These are phyloP conservation scores for Drosophila prolongata DNA, from an alignment of 2,888 invertebrate species.

Conservation along the genomic window DNA sequence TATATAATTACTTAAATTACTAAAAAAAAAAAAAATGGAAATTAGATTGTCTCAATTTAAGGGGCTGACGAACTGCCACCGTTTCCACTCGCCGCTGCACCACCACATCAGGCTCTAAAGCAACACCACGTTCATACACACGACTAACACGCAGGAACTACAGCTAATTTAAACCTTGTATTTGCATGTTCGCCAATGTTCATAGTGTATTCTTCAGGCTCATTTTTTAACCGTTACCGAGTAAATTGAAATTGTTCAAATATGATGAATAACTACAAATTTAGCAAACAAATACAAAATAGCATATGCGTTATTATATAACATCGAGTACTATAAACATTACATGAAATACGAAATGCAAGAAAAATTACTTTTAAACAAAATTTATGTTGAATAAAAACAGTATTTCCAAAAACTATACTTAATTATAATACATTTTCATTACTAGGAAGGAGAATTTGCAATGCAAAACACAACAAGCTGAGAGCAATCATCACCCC, in stretches of 20 bases:
- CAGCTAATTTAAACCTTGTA: slow-evolving; percentile 57
- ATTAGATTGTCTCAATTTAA: slow-evolving; percentile 68
- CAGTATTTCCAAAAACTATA: slow-evolving; percentile 76
- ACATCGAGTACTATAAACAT: slow-evolving; percentile 70
- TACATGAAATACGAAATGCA: slow-evolving; percentile 70
- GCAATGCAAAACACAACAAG: too few species aligned
- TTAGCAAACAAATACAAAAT: slow-evolving; percentile 60
- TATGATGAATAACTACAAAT: slow-evolving; percentile 55
- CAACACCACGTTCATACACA: slow-evolving; percentile 17
- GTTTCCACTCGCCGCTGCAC: slow-evolving; percentile 45
- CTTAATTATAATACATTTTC: not conserved
- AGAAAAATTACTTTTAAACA: slow-evolving; percentile 75
- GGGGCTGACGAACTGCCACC: slow-evolving; percentile 25
- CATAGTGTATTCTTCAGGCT: slow-evolving; percentile 38
- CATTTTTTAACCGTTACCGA: slow-evolving; percentile 50
- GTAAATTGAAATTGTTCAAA: slow-evolving; percentile 60
- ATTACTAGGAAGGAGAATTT: too few species aligned
- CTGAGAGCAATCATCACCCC: too few species aligned
- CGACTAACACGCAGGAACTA: slow-evolving; percentile 36
- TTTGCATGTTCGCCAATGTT: slow-evolving; percentile 65
- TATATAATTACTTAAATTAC: slow-evolving; percentile 48
- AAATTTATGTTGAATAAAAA: slow-evolving; percentile 80
- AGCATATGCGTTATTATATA: slow-evolving; percentile 77
- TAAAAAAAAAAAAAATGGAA: slow-evolving; percentile 65
- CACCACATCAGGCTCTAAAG: slow-evolving; percentile 52